A percentile compares a stretch with the other conserved stretches of the same genome.
phyloP scores from a whole-genome alignment of 1,140 invertebrate species.

The Anoplolepis gracilipes region DNA sequence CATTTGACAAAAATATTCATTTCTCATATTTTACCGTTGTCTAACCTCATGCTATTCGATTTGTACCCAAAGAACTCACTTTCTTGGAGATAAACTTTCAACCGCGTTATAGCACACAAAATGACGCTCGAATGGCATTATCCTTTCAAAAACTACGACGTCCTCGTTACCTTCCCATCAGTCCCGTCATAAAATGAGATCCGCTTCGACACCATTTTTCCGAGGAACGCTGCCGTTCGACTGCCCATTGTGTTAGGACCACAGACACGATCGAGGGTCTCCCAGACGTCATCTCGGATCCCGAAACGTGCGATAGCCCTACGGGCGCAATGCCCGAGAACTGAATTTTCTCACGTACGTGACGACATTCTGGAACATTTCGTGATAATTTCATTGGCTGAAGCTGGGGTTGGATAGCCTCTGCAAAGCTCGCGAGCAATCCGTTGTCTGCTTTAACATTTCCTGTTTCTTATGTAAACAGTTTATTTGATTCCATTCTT shows the following conservation, averaged over 20 bases:
- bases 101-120: not conserved
- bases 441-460: constrained; percentile 53
- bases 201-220: constrained; percentile 55
- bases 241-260: constrained; percentile 47
- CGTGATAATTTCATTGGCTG: constrained; percentile 53
- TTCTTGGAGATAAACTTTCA: constrained; percentile 24
- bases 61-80: not conserved
- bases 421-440: constrained; percentile 3
- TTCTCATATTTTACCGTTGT: not conserved
- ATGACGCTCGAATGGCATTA: constrained; percentile 20
- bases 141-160: constrained; percentile 53
- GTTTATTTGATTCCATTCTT: constrained; percentile 8
- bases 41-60: not conserved
- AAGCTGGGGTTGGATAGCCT: not conserved
- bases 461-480: constrained; percentile 19
- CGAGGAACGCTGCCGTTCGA: constrained; percentile 15
- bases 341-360: constrained; percentile 63
- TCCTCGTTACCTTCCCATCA: constrained; percentile 59
- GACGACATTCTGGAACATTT: constrained; percentile 64
- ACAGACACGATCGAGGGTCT: constrained; percentile 41
- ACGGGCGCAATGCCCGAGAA: constrained; percentile 20
- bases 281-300: constrained; percentile 54
- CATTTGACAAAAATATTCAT: not conserved
- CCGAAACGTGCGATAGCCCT: constrained; percentile 47
- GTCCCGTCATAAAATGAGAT: constrained; percentile 51